Base-by-base conservation (phyloP, 2,113 vertebrate species). In the Craseonycteris thonglongyai region DNA sequence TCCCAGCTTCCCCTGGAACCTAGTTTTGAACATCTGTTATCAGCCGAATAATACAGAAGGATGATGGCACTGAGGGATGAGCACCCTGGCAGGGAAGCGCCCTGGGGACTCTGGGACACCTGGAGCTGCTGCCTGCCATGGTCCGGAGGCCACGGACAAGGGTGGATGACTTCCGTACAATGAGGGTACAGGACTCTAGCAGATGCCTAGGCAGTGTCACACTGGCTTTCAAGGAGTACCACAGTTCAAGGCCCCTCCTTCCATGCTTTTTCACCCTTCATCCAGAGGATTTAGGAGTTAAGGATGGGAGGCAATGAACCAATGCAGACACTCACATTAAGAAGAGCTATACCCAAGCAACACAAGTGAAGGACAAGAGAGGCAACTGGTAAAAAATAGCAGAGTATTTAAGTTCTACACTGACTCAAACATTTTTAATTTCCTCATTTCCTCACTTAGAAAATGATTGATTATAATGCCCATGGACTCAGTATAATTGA, bases 361-460 rank as follows among this genome's bases (percentile, higher is more conserved):
- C 33, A 59, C 47, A 91, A 84, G 45, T 68, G 26, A 84, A 84
- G 24, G 80, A 33, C 2, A 7, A 30, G 6, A 56, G 42, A 74
- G 1, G 35, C 6, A 56, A 68, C 7, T 35, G 6, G 40, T 54
- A 28, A 90, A 90, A 68, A 88, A 75, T 51, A 85, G 59, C 26
- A 84, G 59, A 42, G 4, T 66, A 86, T 65, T 58, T 68, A 90
- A 74, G 89, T 82, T 66, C 42, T 1, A 4, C 59, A 40, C 65
- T 90, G 38, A 54, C 35, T 66, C 22, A 56, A 88, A 9, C 14
- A 13, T 66, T 61, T 15, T 58, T 63, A 61, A 68, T 56, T 66
- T 79, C 94, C 68, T 72, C 45, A 47, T 66, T 88, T 88, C 10
- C n/a, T 94, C 35, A 63, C 40, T 86, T 81, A 56, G 68, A 63